A percentile compares a stretch with the other conserved stretches of the same genome.
phyloP scores from a whole-genome alignment of 2,113 vertebrate genomes.

The Genyomyrus donnyi region DNA sequence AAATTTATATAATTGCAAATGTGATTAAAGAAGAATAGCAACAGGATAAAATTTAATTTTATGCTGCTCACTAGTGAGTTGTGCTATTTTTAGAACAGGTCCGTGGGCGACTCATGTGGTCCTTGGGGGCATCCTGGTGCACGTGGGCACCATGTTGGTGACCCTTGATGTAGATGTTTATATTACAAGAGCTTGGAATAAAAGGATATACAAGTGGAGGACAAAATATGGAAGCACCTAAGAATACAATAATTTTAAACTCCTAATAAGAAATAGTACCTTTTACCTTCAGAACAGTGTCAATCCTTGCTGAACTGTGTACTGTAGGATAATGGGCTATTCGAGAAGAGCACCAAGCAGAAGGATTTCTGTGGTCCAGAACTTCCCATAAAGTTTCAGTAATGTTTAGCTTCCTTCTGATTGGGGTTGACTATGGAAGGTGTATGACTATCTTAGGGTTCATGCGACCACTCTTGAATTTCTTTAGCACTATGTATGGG shows the following conservation, averaged over 20 bases:
- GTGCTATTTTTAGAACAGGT: no score
- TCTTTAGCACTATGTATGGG: not conserved
- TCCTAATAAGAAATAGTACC: no score
- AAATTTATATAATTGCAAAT: no score
- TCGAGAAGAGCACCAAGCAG: not conserved
- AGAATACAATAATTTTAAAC: not conserved
- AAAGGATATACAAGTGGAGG: not conserved
- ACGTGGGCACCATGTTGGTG: no score
- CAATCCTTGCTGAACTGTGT: not conserved
- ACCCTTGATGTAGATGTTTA: not conserved
- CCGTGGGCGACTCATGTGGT: no score
- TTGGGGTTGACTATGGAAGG: not conserved
- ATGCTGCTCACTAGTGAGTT: no score
- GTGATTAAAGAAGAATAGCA: no score
- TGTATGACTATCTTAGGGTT: not conserved
- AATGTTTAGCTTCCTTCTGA: not conserved
- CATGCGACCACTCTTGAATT: not conserved
- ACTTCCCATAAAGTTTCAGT: not conserved
- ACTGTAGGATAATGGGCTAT: not conserved
- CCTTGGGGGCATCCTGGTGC: no score
- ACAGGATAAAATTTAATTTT: no score
- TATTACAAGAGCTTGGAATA: not conserved
- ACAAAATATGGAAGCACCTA: not conserved
- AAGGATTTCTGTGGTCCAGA: not conserved
- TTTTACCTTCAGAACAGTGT: not conserved